Evolutionary conservation across 1,140 invertebrate genomes (phyloP).

Genomic region (Cotesia glomerata): DNA sequence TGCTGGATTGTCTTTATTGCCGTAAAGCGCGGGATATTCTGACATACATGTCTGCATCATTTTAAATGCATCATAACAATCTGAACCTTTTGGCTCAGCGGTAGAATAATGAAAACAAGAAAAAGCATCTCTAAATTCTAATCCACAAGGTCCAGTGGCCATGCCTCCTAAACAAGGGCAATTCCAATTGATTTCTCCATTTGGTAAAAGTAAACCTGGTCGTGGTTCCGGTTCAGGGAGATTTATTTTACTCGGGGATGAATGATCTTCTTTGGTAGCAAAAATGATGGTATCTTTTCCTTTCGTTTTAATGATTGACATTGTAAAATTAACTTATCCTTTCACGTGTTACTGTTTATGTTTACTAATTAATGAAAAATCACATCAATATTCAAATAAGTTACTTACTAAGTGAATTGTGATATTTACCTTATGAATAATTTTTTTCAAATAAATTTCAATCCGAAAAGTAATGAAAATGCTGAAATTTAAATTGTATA

Average conservation of each 20-base stretch:
- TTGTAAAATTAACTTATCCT: constrained; percentile 34
- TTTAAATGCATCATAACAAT: constrained; percentile 90
- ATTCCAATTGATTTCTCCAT: constrained; percentile 95
- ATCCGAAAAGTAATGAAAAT: no score
- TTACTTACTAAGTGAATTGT: no score
- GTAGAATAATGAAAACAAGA: constrained; percentile 91
- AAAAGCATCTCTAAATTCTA: constrained; percentile 91
- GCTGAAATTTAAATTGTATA: no score
- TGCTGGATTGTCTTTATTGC: constrained; percentile 61
- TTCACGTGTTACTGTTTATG: no score
- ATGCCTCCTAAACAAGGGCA: constrained; percentile 96
- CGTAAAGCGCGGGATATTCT: constrained; percentile 87
- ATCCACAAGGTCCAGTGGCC: constrained; percentile 93
- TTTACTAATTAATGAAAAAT: no score
- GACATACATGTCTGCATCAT: constrained; percentile 93
- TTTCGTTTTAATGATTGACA: constrained; percentile 60
- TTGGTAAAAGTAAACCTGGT: constrained; percentile 81
- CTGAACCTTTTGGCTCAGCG: constrained; percentile 82
- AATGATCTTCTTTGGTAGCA: constrained; percentile 80
- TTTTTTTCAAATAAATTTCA: no score
- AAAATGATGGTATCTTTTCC: constrained; percentile 88
- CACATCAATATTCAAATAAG: no score
- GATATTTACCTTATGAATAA: no score
- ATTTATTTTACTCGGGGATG: constrained; percentile 73
- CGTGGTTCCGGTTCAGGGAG: constrained; percentile 76